Evolutionary conservation across 2,797 vertebrate genomes (phyloP).

Genomic region (Pygocentrus nattereri): DNA sequence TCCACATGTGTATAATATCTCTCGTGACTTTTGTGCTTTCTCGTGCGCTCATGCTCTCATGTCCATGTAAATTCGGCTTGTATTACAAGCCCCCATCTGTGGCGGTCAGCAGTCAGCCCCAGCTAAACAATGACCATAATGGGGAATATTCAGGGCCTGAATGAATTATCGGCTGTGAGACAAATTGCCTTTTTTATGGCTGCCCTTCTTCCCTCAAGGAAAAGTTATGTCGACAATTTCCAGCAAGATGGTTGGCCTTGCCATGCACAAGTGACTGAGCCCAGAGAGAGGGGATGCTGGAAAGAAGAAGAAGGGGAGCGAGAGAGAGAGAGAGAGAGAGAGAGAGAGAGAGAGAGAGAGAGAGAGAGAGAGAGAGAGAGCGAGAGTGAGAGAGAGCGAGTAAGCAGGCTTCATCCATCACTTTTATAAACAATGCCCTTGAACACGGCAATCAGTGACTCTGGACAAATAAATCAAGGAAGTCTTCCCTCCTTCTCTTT

Average conservation of each 20-base stretch:
- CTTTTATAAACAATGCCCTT: slow-evolving; percentile 73
- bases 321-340: slow-evolving; percentile 15
- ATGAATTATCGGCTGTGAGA: slow-evolving; percentile 62
- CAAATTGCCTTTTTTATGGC: slow-evolving; percentile 65
- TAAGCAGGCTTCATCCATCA: slow-evolving; percentile 72
- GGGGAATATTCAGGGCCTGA: slow-evolving; percentile 52
- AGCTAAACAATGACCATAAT: slow-evolving; percentile 45
- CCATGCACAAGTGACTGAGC: slow-evolving; percentile 21
- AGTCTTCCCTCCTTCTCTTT: slow-evolving; percentile 58
- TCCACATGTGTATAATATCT: slow-evolving; percentile 25
- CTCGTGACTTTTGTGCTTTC: slow-evolving; percentile 12
- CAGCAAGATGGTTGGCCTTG: slow-evolving; percentile 43
- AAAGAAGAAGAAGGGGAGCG: slow-evolving; percentile 17
- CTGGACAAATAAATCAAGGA: slow-evolving; percentile 73
- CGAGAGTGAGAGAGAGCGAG: slow-evolving; percentile 35
- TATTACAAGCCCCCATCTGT: slow-evolving; percentile 32
- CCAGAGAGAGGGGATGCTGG: slow-evolving; percentile 3
- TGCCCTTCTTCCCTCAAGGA: slow-evolving; percentile 8
- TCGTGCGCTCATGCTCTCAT: slow-evolving; percentile 10
- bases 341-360: slow-evolving; percentile 6
- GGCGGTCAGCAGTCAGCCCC: neutral
- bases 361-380: slow-evolving; percentile 18
- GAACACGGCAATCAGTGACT: slow-evolving; percentile 70
- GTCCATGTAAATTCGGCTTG: slow-evolving; percentile 36
- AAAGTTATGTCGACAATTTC: slow-evolving; percentile 50